Base-by-base conservation (phyloP, 2,888 invertebrate genomes). In the Conops quadrifasciatus region DNA sequence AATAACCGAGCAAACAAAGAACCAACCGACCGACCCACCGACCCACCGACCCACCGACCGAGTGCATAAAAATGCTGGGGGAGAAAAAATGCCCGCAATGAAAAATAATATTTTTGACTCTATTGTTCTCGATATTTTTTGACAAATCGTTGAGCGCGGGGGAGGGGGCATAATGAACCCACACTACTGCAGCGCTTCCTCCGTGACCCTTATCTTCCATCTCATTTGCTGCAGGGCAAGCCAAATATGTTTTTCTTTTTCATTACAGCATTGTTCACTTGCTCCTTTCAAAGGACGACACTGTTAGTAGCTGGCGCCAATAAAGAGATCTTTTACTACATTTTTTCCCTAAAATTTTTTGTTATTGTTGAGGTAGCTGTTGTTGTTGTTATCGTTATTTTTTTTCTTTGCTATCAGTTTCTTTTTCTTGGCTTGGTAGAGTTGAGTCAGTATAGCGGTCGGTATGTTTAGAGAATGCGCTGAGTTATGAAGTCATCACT, bases 71-170 rank as follows among this genome's bases (percentile, higher is more conserved):
- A 43, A 45, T 26, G 53, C 21, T 24, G 66, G 28, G 7, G 13
- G 53, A 68, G 16, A 73, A n/a, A 47, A 74, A 62, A 67, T 66
- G 58, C 65, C 19, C 49, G 72, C 64, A 51, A 45, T 53, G 60
- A 62, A 73, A 70, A 43, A 67, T 62, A 79, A 78, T 78, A 81
- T 81, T 81, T 80, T 79, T 80, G 77, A 77, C 78, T 79, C 75
- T 78, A 81, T 81, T 80, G 82, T 81, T 81, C 74, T 71, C 71
- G 43, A 59, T 59, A 66, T 67, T 71, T 64, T 64, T 71, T 62
- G 69, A 72, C 69, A 72, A 70, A 72, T 60, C 69, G 70, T 28
- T 67, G 60, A 56, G 43, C 56, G 49, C 3, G 24, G 5, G 60
- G 45, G 43, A 43, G 49, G 13, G 24, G 5, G 28, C 58, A 58